Conservation (phyloP, 2,113 vertebrate genomes). For the Plestiodon gilberti region DNA sequence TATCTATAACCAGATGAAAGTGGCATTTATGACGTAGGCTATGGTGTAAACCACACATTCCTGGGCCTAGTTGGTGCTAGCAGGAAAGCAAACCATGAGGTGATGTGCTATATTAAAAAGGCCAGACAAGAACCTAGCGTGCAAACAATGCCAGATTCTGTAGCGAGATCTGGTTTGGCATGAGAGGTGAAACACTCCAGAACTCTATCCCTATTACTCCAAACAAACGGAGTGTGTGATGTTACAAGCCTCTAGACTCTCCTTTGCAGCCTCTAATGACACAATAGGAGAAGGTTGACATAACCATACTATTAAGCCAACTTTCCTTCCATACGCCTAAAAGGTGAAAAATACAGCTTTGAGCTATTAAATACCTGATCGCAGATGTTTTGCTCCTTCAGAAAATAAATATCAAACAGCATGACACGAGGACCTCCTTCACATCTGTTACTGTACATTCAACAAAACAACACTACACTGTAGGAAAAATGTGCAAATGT, state of each 20-base stretch:
- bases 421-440: not conserved
- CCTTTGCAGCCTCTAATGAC: not conserved
- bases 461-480: not conserved
- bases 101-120: not conserved
- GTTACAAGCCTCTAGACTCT: not conserved
- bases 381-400: conserved; percentile 18
- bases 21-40: not conserved
- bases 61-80: not conserved
- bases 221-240: too few relatives aligned
- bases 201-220: not conserved
- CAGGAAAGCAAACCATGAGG: not conserved
- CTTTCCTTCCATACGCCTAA: not conserved
- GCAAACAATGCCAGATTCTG: not conserved
- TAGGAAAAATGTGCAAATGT: not conserved
- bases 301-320: fast-evolving
- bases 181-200: not conserved
- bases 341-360: not conserved
- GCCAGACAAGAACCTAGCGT: not conserved
- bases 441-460: fast-evolving
- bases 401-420: conserved; percentile 9
- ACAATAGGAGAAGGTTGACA: not conserved
- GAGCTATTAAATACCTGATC: not conserved
- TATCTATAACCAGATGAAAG: not conserved
- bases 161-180: not conserved
- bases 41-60: not conserved